Base-by-base conservation (phyloP, 2,888 invertebrate species). In the Bellardia bayeri region DNA sequence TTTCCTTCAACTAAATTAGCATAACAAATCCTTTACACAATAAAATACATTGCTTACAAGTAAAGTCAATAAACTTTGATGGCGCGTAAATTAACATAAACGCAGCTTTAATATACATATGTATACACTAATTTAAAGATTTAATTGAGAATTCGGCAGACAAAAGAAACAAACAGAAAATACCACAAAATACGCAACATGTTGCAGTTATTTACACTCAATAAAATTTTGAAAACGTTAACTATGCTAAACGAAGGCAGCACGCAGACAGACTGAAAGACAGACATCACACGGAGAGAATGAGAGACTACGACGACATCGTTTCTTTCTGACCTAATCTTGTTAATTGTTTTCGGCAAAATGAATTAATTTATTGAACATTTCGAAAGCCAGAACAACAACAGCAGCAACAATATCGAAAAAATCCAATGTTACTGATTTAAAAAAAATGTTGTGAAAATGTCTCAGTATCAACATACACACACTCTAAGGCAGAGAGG, bases 301-400 rank as follows among this genome's bases (percentile, higher is more conserved):
- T 49, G 56, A 56, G 56, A 56, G 30, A 78, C 75, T 8, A 40
- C 23, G 37, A 40, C 56, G 66, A 68, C 42, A 81, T 49, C 45
- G 37, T 30, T 66, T 82, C 79, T 16, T 66, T 82, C 79, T 87
- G 87, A 87, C 87, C 87, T 87, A 87, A 87, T 87, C 82, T 79
- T 82, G 85, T 82, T 87, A 87, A 87, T 87, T 87, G 87, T 87
- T 69, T 82, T 74, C 68, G 63, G 79, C 33, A 79, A 85, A 87
- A 82, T 85, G 85, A 82, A 82, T 87, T 87, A 87, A 84, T 87
- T 87, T 87, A 84, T 74, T 40, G 71, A 76, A 80, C 40, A 81
- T 81, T 68, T 66, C 51, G 8, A 83, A 72, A 81, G 33, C 16
- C 42, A 75, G 13, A 68, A 85, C 30, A 85, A 54, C n/a, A 33